These are phyloP conservation scores for Nemurella pictetii DNA, from an alignment of 2,888 invertebrate species.

Conservation along the genomic window DNA sequence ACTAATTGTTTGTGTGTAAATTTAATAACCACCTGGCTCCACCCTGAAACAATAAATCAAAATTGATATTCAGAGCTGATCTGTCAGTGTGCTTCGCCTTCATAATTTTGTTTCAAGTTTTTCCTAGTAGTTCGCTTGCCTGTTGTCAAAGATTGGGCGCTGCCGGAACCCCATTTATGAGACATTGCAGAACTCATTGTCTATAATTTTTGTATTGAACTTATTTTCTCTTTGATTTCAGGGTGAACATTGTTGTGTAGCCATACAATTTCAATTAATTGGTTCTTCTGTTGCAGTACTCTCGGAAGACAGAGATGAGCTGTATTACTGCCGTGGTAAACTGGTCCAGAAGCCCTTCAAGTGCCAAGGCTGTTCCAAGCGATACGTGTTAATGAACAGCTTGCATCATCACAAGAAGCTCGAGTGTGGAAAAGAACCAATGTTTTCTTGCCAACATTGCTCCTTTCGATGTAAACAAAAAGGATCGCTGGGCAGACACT, in stretches of 20 bases:
- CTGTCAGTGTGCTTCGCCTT: too few species aligned
- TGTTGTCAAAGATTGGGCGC: neutral
- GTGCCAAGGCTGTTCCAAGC: neutral
- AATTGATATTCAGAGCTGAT: too few species aligned
- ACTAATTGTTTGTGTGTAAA: too few species aligned
- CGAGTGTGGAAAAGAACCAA: conserved; percentile 73
- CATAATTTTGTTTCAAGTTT: too few species aligned
- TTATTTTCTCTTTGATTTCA: neutral
- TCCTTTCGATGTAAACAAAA: conserved; percentile 67
- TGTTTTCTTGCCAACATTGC: conserved; percentile 71
- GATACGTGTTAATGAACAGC: neutral
- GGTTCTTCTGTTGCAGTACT: neutral
- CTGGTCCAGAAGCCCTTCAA: neutral
- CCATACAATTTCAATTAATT: neutral
- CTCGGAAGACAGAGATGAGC: neutral
- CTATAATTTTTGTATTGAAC: neutral
- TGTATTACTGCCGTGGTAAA: neutral
- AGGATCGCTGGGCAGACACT: neutral
- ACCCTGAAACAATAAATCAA: too few species aligned
- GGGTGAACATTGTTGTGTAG: neutral
- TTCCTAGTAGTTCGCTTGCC: neutral
- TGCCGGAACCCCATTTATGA: too few species aligned
- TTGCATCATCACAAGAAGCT: neutral
- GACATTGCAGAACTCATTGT: neutral
- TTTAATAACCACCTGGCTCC: too few species aligned